These are phyloP conservation scores for Phasianus colchicus DNA, from an alignment of 2,113 vertebrate genomes.

Conservation along the genomic window DNA sequence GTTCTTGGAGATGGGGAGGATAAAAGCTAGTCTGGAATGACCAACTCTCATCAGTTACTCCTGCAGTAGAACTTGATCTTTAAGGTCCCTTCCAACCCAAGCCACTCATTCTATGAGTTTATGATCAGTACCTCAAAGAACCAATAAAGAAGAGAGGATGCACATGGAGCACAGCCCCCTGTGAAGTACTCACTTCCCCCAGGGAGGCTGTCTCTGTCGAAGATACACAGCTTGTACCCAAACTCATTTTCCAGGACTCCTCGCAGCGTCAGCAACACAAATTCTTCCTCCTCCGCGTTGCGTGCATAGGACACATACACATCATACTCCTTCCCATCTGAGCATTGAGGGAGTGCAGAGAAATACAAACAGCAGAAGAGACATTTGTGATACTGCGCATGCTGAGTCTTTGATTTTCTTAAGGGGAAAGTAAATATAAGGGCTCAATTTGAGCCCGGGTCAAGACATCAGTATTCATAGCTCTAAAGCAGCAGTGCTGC, in stretches of 20 bases:
- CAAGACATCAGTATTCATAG: not conserved
- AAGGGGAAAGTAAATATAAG: not conserved
- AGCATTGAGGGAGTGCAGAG: not conserved
- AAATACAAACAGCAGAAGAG: not conserved
- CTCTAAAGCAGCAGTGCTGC: not conserved
- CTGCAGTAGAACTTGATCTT: too few species aligned
- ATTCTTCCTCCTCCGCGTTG: constrained; percentile 92
- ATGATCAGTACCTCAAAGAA: not conserved
- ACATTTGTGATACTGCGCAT: not conserved
- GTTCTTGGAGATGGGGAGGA: not conserved
- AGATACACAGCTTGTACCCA: constrained; percentile 95
- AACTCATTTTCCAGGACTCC: constrained; percentile 92
- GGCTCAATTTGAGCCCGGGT: not conserved
- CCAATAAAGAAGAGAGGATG: not conserved
- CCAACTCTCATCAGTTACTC: not conserved
- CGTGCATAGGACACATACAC: constrained; percentile 96
- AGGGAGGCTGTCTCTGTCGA: constrained; percentile 95
- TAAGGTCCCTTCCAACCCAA: too few species aligned
- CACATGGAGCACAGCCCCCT: not conserved
- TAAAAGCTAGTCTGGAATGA: not conserved
- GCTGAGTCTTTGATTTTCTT: not conserved
- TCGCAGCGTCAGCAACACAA: constrained; percentile 89
- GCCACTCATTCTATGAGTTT: too few species aligned
- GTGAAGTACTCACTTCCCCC: constrained; percentile 92
- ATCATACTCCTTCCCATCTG: constrained; percentile 95